A percentile compares a stretch with the other conserved stretches of the same genome.
These are phyloP conservation scores for Tricholauxania praeusta DNA, from an alignment of 2,888 invertebrate genomes.

Conservation along the genomic window DNA sequence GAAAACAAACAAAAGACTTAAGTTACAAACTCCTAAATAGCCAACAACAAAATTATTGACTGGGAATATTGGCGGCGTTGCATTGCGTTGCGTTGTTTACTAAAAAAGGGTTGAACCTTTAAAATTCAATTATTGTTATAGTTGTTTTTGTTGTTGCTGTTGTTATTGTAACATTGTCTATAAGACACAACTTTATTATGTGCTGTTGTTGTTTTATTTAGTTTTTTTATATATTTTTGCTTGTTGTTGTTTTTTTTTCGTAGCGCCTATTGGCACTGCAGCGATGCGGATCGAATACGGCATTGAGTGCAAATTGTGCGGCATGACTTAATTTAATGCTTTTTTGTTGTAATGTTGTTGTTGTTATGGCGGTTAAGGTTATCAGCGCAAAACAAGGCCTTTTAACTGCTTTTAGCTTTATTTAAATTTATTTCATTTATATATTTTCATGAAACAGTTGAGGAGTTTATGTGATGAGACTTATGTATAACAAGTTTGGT, in stretches of 20 bases:
- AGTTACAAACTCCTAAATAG: background rate
- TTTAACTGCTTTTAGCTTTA: too few relatives aligned
- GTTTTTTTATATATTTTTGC: background rate
- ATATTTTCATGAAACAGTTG: too few relatives aligned
- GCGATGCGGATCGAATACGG: slow-evolving; percentile 25
- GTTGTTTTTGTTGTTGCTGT: slow-evolving; percentile 19
- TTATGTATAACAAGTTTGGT: too few relatives aligned
- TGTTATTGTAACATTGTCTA: background rate
- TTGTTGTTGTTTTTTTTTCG: background rate
- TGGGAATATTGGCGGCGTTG: background rate
- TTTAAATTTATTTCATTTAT: too few relatives aligned
- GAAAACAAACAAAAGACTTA: background rate
- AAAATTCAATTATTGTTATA: slow-evolving; percentile 33
- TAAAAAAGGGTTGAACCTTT: slow-evolving; percentile 31
- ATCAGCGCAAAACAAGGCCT: too few relatives aligned
- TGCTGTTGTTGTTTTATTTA: background rate
- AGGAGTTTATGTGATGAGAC: too few relatives aligned
- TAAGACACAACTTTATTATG: slow-evolving; percentile 20
- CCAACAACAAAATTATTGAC: background rate
- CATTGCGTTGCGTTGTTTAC: background rate
- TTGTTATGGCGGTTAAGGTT: too few relatives aligned
- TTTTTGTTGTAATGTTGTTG: background rate
- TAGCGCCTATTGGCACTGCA: slow-evolving; percentile 13
- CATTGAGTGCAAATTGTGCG: slow-evolving; percentile 28
- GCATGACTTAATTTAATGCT: slow-evolving; percentile 32